Evolutionary conservation across 2,888 invertebrate genomes (phyloP).

Genomic region (Morpho helenor): DNA sequence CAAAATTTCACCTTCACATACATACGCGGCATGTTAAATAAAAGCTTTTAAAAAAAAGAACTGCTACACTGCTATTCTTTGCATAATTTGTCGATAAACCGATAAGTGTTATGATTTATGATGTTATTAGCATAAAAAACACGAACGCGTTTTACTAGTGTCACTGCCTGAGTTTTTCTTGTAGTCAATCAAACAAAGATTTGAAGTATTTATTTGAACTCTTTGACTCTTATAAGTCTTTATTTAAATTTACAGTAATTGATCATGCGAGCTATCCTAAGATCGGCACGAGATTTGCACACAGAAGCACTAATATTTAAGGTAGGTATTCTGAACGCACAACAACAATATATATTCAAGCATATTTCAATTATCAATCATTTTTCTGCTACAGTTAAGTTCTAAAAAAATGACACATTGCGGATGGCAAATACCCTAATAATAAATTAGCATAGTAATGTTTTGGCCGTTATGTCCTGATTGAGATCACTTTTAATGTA

Average conservation of each 20-base stretch:
- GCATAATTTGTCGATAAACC: not conserved
- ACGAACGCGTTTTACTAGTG: not conserved
- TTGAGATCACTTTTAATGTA: constrained; percentile 68
- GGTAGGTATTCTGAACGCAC: constrained; percentile 8
- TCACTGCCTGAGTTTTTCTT: constrained; percentile 9
- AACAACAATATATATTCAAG: constrained; percentile 36
- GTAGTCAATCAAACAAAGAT: constrained; percentile 7
- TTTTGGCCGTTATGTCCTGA: constrained; percentile 69
- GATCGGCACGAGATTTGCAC: constrained; percentile 6
- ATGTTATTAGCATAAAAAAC: constrained; percentile 10
- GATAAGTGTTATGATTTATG: constrained; percentile 13
- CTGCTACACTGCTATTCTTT: no score
- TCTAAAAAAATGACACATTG: constrained; percentile 74
- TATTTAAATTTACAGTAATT: constrained; percentile 12
- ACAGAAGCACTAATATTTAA: constrained; percentile 8
- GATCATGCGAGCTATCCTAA: constrained; percentile 12
- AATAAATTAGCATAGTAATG: constrained; percentile 77
- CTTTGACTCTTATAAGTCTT: not conserved
- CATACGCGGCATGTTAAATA: no score
- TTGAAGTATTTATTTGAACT: constrained; percentile 7
- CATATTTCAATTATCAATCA: constrained; percentile 72
- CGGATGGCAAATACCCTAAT: constrained; percentile 74
- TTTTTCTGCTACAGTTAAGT: constrained; percentile 74
- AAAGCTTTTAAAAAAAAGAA: no score
- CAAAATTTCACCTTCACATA: no score